These are phyloP conservation scores for Nematolebias whitei DNA, from an alignment of 2,113 vertebrate species.

Conservation along the genomic window DNA sequence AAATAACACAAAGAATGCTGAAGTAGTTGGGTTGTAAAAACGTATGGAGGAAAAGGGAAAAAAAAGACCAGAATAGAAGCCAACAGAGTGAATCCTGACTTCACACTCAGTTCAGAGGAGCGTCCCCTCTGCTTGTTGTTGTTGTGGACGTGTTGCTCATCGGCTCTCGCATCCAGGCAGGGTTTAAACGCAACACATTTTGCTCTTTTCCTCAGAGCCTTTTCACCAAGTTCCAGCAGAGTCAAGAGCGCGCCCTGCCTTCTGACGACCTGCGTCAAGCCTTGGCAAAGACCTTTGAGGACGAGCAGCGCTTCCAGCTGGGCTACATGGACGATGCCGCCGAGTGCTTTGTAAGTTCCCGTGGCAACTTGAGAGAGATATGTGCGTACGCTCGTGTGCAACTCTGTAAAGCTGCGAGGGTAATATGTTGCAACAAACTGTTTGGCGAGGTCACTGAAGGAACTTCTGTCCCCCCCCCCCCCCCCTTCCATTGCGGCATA, in stretches of 20 bases:
- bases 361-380: slow-evolving; percentile 36
- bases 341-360: slow-evolving; percentile 94
- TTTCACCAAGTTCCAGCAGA: slow-evolving; percentile 95
- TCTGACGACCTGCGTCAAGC: slow-evolving; percentile 94
- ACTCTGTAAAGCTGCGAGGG: slow-evolving; percentile 22
- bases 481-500: slow-evolving; percentile 53
- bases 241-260: slow-evolving; percentile 92
- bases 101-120: too few relatives aligned
- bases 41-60: too few relatives aligned
- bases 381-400: slow-evolving; percentile 34
- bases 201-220: slow-evolving; percentile 81
- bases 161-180: slow-evolving; percentile 8
- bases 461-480: slow-evolving; percentile 58
- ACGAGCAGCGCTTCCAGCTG: slow-evolving; percentile 97
- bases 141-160: neutral
- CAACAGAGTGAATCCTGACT: too few relatives aligned
- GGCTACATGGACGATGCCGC: slow-evolving; percentile 98
- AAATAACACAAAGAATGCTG: too few relatives aligned
- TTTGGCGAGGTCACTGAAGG: slow-evolving; percentile 71
- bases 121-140: slow-evolving; percentile 5
- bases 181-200: slow-evolving; percentile 19
- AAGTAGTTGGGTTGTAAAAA: too few relatives aligned
- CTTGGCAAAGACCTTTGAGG: slow-evolving; percentile 96
- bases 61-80: too few relatives aligned
- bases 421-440: slow-evolving; percentile 58